A percentile compares a stretch with the other conserved stretches of the same genome.
Evolutionary conservation across 2,797 vertebrate species (phyloP).

Genomic region (Enteromius viviparus): DNA sequence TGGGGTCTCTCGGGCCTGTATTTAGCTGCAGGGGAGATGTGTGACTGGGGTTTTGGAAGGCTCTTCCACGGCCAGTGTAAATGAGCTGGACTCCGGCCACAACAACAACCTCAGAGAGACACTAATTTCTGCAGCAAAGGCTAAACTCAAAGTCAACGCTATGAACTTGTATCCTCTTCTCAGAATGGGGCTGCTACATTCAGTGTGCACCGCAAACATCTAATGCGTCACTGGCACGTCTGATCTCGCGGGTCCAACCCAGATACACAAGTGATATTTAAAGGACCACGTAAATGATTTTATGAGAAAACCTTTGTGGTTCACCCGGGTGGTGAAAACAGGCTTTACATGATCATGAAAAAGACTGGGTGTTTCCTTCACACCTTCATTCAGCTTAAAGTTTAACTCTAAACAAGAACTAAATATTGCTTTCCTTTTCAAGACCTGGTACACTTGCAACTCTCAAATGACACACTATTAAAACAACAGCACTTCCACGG

Average conservation of each 20-base stretch:
- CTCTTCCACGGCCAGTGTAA: conserved; percentile 40
- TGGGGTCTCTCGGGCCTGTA: conserved; percentile 30
- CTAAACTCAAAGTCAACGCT: conserved; percentile 58
- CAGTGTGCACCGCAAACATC: background rate
- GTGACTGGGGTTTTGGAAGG: conserved; percentile 43
- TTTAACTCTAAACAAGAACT: background rate
- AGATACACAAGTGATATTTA: background rate
- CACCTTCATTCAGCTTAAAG: background rate
- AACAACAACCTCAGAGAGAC: conserved; percentile 28
- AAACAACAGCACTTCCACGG: background rate
- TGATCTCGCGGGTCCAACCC: background rate
- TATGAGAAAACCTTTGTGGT: background rate
- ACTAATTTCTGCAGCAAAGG: conserved; percentile 25
- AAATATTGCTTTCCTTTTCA: background rate
- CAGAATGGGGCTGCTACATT: conserved; percentile 13
- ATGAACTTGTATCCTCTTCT: conserved; percentile 44
- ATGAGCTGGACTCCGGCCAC: conserved; percentile 55
- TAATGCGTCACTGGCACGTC: background rate
- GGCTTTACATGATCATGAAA: background rate
- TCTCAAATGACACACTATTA: background rate
- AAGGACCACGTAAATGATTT: background rate
- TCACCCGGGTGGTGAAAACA: background rate
- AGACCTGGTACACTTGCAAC: background rate
- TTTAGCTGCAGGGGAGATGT: conserved; percentile 48
- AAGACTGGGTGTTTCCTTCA: conserved; percentile 7